Evolutionary conservation across 92 coral and sea anemone genomes (phyloP), one percentile per base, ranked within the genome.

Genomic region (Porites cylindrica): DNA sequence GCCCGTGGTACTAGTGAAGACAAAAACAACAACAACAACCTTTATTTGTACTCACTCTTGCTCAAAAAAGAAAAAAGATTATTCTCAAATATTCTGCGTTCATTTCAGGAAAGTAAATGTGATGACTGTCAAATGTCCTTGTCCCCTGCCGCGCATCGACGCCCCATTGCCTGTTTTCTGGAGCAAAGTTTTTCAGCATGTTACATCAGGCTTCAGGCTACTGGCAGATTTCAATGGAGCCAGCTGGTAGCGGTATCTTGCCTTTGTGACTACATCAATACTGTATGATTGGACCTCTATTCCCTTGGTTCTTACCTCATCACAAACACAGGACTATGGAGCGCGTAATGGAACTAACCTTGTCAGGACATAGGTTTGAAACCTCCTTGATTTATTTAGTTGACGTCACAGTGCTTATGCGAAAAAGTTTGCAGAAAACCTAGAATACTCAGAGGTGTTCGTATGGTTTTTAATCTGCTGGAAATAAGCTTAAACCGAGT

Each of bases 211-310:
- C 89, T 7, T 83, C 89, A 47, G 85, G 92, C 19, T 78, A 89
- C 19, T 83, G 92, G 89, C 88, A 89, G 56, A 85, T 89, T 3
- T 72, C 92, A 1, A 83, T 83, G 84, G 85, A 89, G 21, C 76
- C 77, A 19, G 73, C 50, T 4, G 78, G 73, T 23, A 23, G 24
- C 24, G 24, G 24, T 23, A 32, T 75, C 24, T 83, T 3, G 91
- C 88, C 4, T 73, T 88, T 18, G 53, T 62, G 8, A 89, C 92
- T 10, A 21, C 92, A 0, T 63, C 76, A 2, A 81, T 84, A 17
- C 71, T 89, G 21, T 83, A 76, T 38, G 85, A 89, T 10, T 89
- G 89, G 85, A 89, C 52, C 8, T 65, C 67, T 5, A 90, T 90
- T 90, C 90, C 93, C 7, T 85, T 79, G 11, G 85, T 80, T 7